These are phyloP conservation scores for Calliopum simillimum DNA, from an alignment of 2,888 invertebrate species.

Conservation along the genomic window DNA sequence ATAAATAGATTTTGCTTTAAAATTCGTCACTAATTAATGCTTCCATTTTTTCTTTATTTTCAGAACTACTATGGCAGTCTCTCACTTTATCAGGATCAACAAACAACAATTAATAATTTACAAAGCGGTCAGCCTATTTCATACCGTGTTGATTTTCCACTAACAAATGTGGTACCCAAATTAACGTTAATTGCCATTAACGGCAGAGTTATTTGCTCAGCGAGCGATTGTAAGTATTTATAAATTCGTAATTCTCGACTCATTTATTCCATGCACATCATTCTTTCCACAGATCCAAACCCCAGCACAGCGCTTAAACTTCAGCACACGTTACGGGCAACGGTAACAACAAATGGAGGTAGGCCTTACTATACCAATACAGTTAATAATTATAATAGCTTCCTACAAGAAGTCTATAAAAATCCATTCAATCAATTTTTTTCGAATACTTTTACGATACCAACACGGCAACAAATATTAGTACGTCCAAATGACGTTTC, in stretches of 20 bases:
- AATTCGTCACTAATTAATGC: not conserved
- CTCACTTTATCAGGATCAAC: constrained; percentile 38
- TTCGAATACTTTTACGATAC: not conserved
- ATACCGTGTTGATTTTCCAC: constrained; percentile 71
- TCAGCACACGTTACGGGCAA: not conserved
- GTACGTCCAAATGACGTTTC: not conserved
- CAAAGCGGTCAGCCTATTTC: constrained; percentile 56
- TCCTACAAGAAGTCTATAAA: too few relatives aligned
- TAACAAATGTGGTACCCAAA: constrained; percentile 69
- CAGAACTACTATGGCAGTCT: constrained; percentile 44
- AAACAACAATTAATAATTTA: constrained; percentile 38
- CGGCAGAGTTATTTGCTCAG: constrained; percentile 69
- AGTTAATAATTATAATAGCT: too few relatives aligned
- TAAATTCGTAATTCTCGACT: not conserved
- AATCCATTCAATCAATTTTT: not conserved
- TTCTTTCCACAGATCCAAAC: not conserved
- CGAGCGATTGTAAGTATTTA: constrained; percentile 67
- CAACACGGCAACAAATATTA: not conserved
- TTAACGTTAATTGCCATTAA: constrained; percentile 71
- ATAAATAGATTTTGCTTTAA: not conserved
- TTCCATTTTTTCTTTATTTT: constrained; percentile 13
- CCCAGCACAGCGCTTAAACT: not conserved
- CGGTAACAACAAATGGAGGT: not conserved
- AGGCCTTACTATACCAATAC: too few relatives aligned
- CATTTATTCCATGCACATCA: not conserved